These are phyloP conservation scores for Phycodurus eques DNA, from an alignment of 2,113 vertebrate species.

Conservation along the genomic window DNA sequence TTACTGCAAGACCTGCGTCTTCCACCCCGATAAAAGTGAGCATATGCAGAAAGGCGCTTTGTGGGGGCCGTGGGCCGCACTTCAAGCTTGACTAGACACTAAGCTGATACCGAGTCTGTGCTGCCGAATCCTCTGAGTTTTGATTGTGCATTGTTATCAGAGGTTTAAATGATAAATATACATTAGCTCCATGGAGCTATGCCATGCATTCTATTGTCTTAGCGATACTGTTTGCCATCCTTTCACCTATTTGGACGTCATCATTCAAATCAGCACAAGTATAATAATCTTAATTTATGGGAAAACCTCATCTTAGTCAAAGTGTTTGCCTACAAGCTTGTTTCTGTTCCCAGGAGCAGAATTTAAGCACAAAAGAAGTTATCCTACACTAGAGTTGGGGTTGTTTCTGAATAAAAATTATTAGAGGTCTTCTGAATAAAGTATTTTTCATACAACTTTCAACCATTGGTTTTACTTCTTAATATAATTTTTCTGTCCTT, in stretches of 20 bases:
- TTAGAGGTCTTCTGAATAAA: conserved; percentile 43
- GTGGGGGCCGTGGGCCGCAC: conserved; percentile 52
- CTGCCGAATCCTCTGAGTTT: conserved; percentile 44
- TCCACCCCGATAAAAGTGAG: conserved; percentile 64
- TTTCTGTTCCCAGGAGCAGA: conserved; percentile 32
- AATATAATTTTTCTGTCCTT: conserved; percentile 76
- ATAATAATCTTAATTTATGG: neutral
- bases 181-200: conserved; percentile 54
- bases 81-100: conserved; percentile 75
- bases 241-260: conserved; percentile 69
- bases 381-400: neutral
- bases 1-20: conserved; percentile 61
- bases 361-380: conserved; percentile 53
- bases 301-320: neutral
- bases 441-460: conserved; percentile 63
- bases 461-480: conserved; percentile 64
- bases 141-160: conserved; percentile 76
- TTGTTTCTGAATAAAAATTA: conserved; percentile 40
- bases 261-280: conserved; percentile 55
- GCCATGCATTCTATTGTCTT: conserved; percentile 70
- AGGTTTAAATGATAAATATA: conserved; percentile 77
- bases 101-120: conserved; percentile 79
- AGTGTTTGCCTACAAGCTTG: neutral
- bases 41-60: conserved; percentile 73
- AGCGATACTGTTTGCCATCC: conserved; percentile 42